Base-by-base conservation (phyloP, 2,113 vertebrate genomes). In the Lampris megalopsis region DNA sequence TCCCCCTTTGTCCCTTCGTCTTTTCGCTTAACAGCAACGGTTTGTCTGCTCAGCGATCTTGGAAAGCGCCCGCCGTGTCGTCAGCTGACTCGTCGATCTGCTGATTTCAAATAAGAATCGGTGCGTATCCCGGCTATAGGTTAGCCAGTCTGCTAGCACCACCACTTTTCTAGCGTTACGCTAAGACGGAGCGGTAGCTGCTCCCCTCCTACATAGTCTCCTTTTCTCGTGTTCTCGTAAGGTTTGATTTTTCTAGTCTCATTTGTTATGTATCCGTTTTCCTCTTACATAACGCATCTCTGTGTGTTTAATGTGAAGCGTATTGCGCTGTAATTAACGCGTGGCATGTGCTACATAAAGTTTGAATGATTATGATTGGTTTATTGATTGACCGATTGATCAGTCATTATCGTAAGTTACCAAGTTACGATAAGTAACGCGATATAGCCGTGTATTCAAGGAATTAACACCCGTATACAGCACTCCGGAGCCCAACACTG, bases 121-220 rank as follows among this genome's bases (percentile, higher is more conserved):
- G 91, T 92, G 45, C 82, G 91, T 91, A 80, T 80, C 35, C 58
- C 41, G 65, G 88, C 90, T 84, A 79, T 84, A 79, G 72, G 82
- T 78, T 89, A 91, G 90, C 90, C 66, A 9, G 13, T 66, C 64
- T 68, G 90, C 86, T 92, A 92, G 68, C 86, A 59, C 64, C 53
- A 60, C 13, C 73, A 71, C 78, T 88, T 77, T 24, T 78, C 41
- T 9, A 54, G 4, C 48, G 5, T 41, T 50, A n/a, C 24, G 24
- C 24, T 24, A 24, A 24, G 24, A 24, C 47, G 13, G 74, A 72
- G 72, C 24, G 9, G 45, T 41, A 69, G 60, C 71, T 77, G 61
- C 59, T 79, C 43, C 45, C 65, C 54, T 9, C 49, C 37, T 38
- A 8, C 61, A 70, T 60, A 68, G 49, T 4, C 62, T 47, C 36